Conservation (phyloP, 2,888 invertebrate genomes). For the Leptinotarsa peninsularis region DNA sequence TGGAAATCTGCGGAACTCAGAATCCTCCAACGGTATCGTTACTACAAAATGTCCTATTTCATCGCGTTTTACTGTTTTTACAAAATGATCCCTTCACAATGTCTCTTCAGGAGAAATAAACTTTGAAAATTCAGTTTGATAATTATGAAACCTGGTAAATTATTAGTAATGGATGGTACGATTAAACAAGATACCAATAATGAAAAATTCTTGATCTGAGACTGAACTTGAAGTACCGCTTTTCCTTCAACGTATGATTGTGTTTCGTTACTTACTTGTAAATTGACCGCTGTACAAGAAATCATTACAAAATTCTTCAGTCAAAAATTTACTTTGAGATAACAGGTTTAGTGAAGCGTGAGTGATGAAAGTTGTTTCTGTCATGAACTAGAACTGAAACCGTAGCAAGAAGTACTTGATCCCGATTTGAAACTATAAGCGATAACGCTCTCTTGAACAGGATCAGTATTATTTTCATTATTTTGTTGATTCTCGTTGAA, state of each 20-base stretch:
- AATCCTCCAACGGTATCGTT: background rate
- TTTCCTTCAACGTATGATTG: background rate
- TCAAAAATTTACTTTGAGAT: background rate
- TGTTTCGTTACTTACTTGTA: background rate
- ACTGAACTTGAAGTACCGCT: background rate
- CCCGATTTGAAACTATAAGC: background rate
- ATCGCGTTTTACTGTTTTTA: background rate
- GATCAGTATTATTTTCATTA: background rate
- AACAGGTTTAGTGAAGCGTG: background rate
- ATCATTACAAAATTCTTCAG: background rate
- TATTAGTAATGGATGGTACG: background rate
- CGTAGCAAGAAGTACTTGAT: background rate
- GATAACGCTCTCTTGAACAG: background rate
- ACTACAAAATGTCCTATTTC: background rate
- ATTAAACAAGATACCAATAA: background rate
- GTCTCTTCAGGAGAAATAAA: background rate
- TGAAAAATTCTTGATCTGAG: background rate
- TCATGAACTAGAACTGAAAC: background rate
- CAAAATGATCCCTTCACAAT: background rate
- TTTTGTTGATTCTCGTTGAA: background rate
- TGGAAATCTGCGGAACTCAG: background rate
- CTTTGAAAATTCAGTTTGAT: background rate
- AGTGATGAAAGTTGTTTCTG: background rate
- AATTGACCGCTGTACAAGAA: background rate
- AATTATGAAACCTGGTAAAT: background rate